Conservation (phyloP, 2,888 invertebrate species). For the Hedya salicella region DNA sequence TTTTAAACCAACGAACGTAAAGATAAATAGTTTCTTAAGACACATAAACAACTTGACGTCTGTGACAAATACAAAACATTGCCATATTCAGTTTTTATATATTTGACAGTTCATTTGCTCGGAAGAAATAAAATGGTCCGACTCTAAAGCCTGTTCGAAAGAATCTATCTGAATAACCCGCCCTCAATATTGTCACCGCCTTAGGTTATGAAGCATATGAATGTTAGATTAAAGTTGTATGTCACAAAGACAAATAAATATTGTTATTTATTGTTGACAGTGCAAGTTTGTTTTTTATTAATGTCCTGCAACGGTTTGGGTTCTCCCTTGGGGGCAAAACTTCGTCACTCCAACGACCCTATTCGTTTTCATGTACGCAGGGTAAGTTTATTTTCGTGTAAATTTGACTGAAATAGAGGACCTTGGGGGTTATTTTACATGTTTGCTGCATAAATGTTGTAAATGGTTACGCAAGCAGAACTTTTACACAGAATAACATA, state of each 20-base stretch:
- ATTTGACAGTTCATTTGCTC: too few relatives aligned
- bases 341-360: slow-evolving; percentile 3
- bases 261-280: slow-evolving; percentile 31
- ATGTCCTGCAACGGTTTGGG: slow-evolving; percentile 1
- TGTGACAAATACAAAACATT: too few relatives aligned
- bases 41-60: too few relatives aligned
- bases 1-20: too few relatives aligned
- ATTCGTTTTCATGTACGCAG: slow-evolving; percentile 25
- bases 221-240: slow-evolving; percentile 28
- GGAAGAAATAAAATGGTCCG: too few relatives aligned
- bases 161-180: neutral
- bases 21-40: too few relatives aligned
- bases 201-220: slow-evolving; percentile 13
- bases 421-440: neutral
- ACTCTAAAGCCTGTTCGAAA: neutral
- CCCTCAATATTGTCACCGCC: slow-evolving; percentile 13
- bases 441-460: too few relatives aligned
- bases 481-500: too few relatives aligned
- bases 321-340: neutral
- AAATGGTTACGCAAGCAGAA: too few relatives aligned
- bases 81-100: too few relatives aligned
- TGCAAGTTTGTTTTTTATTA: slow-evolving; percentile 18
- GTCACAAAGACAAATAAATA: slow-evolving; percentile 33
- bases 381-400: slow-evolving; percentile 4
- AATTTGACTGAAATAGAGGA: neutral